These are phyloP conservation scores for Podarcis lilfordi DNA, from an alignment of 2,797 vertebrate species.

Conservation along the genomic window DNA sequence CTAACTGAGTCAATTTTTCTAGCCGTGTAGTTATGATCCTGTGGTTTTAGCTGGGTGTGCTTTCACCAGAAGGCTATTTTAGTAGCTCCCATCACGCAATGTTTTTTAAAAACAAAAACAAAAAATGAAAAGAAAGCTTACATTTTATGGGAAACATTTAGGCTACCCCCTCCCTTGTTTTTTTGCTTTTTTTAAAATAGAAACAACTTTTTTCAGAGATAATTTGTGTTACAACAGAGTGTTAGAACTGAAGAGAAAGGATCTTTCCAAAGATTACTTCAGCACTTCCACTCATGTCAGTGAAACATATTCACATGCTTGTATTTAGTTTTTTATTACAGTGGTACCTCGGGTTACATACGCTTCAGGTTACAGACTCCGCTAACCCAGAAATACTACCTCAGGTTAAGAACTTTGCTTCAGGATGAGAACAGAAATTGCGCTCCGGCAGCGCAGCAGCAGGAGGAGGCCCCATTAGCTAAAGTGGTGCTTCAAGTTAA, in stretches of 20 bases:
- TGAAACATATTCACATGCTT: neutral
- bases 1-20: neutral
- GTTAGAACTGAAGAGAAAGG: neutral
- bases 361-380: too few relatives aligned
- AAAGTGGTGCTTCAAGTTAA: too few relatives aligned
- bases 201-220: neutral
- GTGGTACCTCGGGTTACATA: too few relatives aligned
- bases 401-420: too few relatives aligned
- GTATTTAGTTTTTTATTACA: neutral
- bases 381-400: too few relatives aligned
- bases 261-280: neutral
- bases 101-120: neutral
- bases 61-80: constrained; percentile 3
- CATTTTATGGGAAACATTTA: neutral
- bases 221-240: neutral
- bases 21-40: neutral
- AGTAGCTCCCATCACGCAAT: neutral
- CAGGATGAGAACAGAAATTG: too few relatives aligned
- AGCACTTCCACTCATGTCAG: neutral
- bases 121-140: neutral
- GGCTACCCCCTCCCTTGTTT: neutral
- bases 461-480: too few relatives aligned
- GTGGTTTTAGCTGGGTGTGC: neutral
- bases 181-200: neutral
- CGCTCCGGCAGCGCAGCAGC: too few relatives aligned